These are phyloP conservation scores for Drosophila barbarae DNA, from an alignment of 2,888 invertebrate species.

Conservation along the genomic window DNA sequence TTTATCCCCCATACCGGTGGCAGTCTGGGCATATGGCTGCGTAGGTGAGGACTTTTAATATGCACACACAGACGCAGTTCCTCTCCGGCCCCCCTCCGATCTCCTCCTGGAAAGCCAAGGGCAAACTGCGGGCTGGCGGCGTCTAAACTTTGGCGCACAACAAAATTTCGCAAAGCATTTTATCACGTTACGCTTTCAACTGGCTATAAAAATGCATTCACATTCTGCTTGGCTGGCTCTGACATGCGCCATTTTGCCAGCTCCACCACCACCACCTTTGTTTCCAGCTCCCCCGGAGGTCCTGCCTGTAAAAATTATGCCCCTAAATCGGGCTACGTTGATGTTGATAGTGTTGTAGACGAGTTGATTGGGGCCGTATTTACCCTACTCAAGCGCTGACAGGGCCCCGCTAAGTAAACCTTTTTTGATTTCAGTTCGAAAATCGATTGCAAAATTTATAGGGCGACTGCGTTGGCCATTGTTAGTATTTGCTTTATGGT, in stretches of 20 bases:
- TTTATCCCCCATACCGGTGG: conserved; percentile 49
- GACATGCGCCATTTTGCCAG: conserved; percentile 49
- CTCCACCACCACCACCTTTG: not conserved
- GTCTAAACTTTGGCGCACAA: conserved; percentile 61
- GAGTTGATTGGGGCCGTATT: conserved; percentile 40
- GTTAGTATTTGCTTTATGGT: conserved; percentile 21
- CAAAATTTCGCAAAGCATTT: conserved; percentile 66
- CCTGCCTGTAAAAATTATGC: conserved; percentile 58
- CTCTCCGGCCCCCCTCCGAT: not conserved
- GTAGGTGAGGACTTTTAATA: conserved; percentile 58
- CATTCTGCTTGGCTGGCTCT: conserved; percentile 36
- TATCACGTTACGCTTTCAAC: conserved; percentile 72
- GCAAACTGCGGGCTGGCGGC: conserved; percentile 62
- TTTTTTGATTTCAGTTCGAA: conserved; percentile 63
- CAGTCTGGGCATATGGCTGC: conserved; percentile 51
- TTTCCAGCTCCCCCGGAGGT: not conserved
- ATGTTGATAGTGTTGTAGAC: conserved; percentile 48
- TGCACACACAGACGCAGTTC: conserved; percentile 39
- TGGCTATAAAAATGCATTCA: conserved; percentile 70
- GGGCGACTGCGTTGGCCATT: not conserved
- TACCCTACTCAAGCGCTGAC: conserved; percentile 66
- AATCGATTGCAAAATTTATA: conserved; percentile 53
- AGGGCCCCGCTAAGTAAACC: conserved; percentile 50
- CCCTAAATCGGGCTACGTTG: conserved; percentile 58
- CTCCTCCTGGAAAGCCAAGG: conserved; percentile 41